Conservation (phyloP, 1,140 invertebrate species). For the Drosophila sp. region DNA sequence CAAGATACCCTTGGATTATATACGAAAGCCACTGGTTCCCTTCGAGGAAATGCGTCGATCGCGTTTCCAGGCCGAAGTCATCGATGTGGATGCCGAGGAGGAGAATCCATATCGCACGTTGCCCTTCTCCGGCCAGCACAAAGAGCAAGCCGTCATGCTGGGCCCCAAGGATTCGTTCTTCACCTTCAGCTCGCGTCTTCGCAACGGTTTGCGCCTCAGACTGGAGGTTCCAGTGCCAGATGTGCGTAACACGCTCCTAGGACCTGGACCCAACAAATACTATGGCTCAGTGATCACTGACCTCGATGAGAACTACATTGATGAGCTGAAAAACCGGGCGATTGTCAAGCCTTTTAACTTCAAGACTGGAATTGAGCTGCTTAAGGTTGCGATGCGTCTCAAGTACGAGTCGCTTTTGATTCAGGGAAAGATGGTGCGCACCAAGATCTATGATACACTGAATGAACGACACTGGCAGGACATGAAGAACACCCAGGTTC, state of each 20-base stretch:
- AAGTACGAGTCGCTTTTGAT: constrained; percentile 80
- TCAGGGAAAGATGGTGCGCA: constrained; percentile 76
- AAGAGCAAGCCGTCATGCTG: constrained; percentile 63
- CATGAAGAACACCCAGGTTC: constrained; percentile 62
- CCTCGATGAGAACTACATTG: constrained; percentile 80
- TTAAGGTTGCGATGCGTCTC: constrained; percentile 73
- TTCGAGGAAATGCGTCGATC: constrained; percentile 80
- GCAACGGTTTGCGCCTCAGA: constrained; percentile 69
- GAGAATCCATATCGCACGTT: constrained; percentile 70
- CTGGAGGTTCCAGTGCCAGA: constrained; percentile 68
- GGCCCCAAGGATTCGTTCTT: constrained; percentile 74
- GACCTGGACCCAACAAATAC: constrained; percentile 48
- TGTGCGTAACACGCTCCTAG: constrained; percentile 58
- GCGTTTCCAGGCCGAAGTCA: constrained; percentile 68
- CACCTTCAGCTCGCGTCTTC: constrained; percentile 70
- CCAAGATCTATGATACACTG: constrained; percentile 76
- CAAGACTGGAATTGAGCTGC: constrained; percentile 62
- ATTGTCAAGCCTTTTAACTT: constrained; percentile 71
- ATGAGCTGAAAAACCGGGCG: constrained; percentile 75
- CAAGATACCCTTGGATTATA: constrained; percentile 79
- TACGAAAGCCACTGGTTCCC: constrained; percentile 75
- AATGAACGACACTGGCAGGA: constrained; percentile 77
- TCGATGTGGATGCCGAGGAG: constrained; percentile 71
- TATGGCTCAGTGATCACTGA: constrained; percentile 72
- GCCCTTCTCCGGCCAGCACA: constrained; percentile 75